phyloP scores from a whole-genome alignment of 2,888 invertebrate species.

The Listrodromus nycthemerus region DNA sequence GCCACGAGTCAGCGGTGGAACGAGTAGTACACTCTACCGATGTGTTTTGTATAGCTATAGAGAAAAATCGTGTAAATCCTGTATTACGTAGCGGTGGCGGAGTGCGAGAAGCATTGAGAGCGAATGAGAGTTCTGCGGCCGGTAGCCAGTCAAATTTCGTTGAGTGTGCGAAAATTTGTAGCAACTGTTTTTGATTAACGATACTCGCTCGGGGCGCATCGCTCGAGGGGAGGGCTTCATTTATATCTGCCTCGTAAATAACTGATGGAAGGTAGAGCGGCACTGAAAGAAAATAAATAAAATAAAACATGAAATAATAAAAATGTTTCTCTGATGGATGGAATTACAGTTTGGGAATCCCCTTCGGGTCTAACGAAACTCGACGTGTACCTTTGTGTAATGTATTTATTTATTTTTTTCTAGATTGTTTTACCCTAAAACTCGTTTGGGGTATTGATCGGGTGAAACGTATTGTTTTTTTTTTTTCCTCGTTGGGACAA shows the following conservation, averaged over 20 bases:
- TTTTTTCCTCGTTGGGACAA: background rate
- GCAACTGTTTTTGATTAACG: conserved; percentile 59
- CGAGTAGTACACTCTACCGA: background rate
- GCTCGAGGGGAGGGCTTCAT: background rate
- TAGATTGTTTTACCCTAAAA: too few relatives aligned
- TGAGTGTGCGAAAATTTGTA: conserved; percentile 46
- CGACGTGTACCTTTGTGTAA: background rate
- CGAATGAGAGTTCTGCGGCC: background rate
- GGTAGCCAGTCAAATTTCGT: conserved; percentile 43
- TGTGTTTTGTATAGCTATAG: conserved; percentile 8
- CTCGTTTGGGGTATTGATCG: too few relatives aligned
- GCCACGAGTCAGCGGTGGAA: conserved; percentile 10
- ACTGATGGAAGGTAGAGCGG: background rate
- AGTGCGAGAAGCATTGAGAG: background rate
- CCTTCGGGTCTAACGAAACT: background rate
- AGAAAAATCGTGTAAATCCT: background rate
- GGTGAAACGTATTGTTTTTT: background rate
- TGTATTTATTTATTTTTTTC: background rate
- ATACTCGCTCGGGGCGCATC: conserved; percentile 1
- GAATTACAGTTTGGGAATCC: background rate
- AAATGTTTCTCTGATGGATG: background rate
- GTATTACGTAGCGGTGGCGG: background rate
- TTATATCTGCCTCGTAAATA: conserved; percentile 6
- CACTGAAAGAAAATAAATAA: background rate
- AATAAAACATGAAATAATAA: background rate